Base-by-base conservation (phyloP, 2,888 invertebrate genomes). In the Drosophila acutilabella region DNA sequence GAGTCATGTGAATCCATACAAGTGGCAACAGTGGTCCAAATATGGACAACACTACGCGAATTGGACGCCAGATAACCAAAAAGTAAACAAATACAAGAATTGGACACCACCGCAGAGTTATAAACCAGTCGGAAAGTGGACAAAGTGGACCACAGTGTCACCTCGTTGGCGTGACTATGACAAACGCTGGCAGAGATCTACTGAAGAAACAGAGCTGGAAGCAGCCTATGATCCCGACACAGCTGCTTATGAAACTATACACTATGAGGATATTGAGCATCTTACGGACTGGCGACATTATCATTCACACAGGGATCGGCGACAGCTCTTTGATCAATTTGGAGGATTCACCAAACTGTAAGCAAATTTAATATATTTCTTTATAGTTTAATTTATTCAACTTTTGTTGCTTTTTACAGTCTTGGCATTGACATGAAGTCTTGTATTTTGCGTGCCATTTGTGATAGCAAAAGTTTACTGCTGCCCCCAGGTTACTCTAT, bases 371-470 rank as follows among this genome's bases (percentile, higher is more conserved):
- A 1, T 18, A n/a, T n/a, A 36, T 7, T 20, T 20, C 4, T 18
- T 0, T 2, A 4, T n/a, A 1, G 1, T 6, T 20, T 20, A 5
- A 33, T 13, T 4, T n/a, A 8, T 5, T n/a, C 2, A 30, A 30
- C 26, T 30, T 30, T 30, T 30, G 30, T 2, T 30, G 2, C 20
- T 30, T 7, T 38, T 66, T 80, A 4, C 47, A 92, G 92, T 2
- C 59, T 91, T n/a, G 91, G 91, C 8, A 69, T 89, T 10, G 83
- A 91, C 61, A 71, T 83, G 10, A 91, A 90, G 47, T 74, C 90
- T 3, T 96, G 96, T 83, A 91, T 96, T 23, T 91, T 95, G 69
- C 93, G 95, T 75, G 94, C 95, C 67, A 94, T 96, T 68, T 96
- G 96, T 83, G 96, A 96, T 81, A 94, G 94, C 5, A 94, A 93